phyloP scores from a whole-genome alignment of 2,888 invertebrate species.

The Cremastinae sp. region DNA sequence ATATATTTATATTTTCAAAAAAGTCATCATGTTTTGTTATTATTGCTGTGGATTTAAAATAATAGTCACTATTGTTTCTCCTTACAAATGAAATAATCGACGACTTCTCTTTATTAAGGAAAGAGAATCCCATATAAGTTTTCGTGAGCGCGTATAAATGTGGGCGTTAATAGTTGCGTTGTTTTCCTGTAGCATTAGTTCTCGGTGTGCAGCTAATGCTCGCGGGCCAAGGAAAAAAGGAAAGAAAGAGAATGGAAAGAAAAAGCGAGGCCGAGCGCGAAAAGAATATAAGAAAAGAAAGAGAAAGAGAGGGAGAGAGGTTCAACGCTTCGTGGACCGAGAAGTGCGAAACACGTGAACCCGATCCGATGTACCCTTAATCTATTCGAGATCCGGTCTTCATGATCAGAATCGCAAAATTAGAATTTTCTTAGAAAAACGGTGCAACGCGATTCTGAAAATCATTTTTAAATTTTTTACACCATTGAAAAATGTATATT shows the following conservation, averaged over 20 bases:
- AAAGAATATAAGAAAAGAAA: too few species aligned
- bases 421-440: conserved; percentile 19
- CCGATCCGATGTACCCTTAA: conserved; percentile 59
- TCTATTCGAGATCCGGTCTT: conserved; percentile 46
- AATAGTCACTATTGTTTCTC: too few species aligned
- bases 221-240: not conserved
- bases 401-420: conserved; percentile 21
- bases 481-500: too few species aligned
- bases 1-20: too few species aligned
- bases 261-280: conserved; percentile 33
- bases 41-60: too few species aligned
- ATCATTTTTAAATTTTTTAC: not conserved
- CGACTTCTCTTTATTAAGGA: not conserved
- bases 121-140: not conserved
- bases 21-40: too few species aligned
- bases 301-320: too few species aligned
- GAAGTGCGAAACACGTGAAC: conserved; percentile 58
- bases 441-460: not conserved
- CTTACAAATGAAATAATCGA: too few species aligned
- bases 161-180: conserved; percentile 44
- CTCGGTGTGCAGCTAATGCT: not conserved
- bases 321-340: conserved; percentile 55
- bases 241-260: not conserved
- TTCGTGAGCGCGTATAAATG: not conserved
- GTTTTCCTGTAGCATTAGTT: conserved; percentile 30